Conservation (phyloP, 2,888 invertebrate species). For the Microctonus brassicae region DNA sequence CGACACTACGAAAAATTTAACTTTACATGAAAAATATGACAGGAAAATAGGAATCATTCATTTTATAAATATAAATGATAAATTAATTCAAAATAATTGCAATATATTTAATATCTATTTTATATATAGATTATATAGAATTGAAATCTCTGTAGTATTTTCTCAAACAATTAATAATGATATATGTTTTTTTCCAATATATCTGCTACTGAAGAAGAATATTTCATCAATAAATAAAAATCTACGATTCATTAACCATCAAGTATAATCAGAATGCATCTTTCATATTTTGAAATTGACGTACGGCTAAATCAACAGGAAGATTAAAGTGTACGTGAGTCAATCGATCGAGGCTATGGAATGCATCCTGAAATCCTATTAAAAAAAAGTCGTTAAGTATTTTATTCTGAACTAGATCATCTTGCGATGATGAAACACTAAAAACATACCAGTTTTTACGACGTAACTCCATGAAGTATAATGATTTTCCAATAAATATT, state of each 20-base stretch:
- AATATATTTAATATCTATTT: not conserved
- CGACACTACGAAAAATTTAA: no score
- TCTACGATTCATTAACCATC: not conserved
- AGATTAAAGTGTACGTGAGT: conserved; percentile 90
- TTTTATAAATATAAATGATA: no score
- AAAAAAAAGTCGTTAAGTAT: conserved; percentile 41
- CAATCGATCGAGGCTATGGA: conserved; percentile 90
- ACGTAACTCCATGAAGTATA: conserved; percentile 96
- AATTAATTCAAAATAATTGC: not conserved
- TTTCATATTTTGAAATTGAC: conserved; percentile 97
- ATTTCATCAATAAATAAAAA: not conserved
- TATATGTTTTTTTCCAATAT: not conserved
- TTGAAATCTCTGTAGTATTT: not conserved
- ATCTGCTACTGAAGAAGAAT: not conserved
- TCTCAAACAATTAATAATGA: not conserved
- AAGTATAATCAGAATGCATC: conserved; percentile 74
- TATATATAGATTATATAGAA: not conserved
- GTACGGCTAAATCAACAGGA: conserved; percentile 95
- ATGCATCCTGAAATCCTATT: conserved; percentile 93
- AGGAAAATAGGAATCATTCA: no score
- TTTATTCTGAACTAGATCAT: not conserved
- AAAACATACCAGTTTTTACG: conserved; percentile 88
- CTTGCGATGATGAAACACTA: conserved; percentile 15
- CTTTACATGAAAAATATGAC: no score
- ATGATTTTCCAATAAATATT: conserved; percentile 82